phyloP scores from a whole-genome alignment of 2,888 invertebrate species.

The Drosophila acutilabella region DNA sequence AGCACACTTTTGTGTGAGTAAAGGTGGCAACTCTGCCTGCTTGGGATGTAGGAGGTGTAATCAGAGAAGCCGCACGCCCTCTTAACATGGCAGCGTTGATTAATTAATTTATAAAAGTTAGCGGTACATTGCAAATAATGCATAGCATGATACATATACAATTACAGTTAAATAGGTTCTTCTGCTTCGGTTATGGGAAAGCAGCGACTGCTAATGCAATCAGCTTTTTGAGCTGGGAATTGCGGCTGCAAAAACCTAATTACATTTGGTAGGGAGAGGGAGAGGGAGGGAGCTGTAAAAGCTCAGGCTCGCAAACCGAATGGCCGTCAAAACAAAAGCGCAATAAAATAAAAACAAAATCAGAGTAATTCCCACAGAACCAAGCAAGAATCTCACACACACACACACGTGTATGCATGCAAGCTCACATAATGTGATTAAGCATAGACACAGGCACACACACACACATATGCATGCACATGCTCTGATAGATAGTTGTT shows the following conservation, averaged over 20 bases:
- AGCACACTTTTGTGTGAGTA: background rate
- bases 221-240: conserved; percentile 35
- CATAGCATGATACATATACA: conserved; percentile 20
- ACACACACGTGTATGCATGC: conserved; percentile 15
- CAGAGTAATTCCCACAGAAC: conserved; percentile 79
- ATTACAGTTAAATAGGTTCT: conserved; percentile 54
- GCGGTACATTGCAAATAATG: conserved; percentile 37
- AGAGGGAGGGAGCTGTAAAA: conserved; percentile 47
- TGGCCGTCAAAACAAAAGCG: conserved; percentile 60
- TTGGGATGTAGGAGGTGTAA: background rate
- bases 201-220: conserved; percentile 33
- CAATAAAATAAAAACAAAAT: conserved; percentile 55
- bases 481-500: conserved; percentile 19
- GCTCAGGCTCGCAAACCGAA: conserved; percentile 40
- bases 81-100: conserved; percentile 54
- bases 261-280: conserved; percentile 57
- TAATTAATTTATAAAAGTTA: conserved; percentile 68
- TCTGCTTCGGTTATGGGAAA: conserved; percentile 42
- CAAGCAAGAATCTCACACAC: conserved; percentile 33
- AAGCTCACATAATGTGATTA: conserved; percentile 20
- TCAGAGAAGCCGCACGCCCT: conserved; percentile 51
- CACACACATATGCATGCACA: conserved; percentile 11
- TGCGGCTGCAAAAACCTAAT: conserved; percentile 54
- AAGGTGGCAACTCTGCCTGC: conserved; percentile 37
- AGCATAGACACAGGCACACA: conserved; percentile 10